Evolutionary conservation across 2,888 invertebrate genomes (phyloP).

Genomic region (Callinectes sapidus): DNA sequence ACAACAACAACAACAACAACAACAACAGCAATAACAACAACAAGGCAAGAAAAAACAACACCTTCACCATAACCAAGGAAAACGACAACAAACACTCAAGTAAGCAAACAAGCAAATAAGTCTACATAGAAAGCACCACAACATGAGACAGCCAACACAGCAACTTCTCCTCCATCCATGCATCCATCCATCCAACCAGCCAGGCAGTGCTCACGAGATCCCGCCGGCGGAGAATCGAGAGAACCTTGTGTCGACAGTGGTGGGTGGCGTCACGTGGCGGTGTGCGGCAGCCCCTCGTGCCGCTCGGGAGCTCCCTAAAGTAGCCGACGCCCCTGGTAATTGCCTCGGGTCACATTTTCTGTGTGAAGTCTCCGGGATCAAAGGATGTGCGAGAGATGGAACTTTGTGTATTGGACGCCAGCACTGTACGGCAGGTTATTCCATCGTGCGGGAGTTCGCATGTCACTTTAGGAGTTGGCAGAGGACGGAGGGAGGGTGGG

Average conservation of each 20-base stretch:
- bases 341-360: slow-evolving; percentile 50
- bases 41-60: background rate
- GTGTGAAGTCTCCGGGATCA: slow-evolving; percentile 55
- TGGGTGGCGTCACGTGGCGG: slow-evolving; percentile 20
- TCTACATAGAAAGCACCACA: background rate
- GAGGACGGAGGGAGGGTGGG: background rate
- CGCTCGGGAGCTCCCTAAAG: slow-evolving; percentile 34
- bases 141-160: background rate
- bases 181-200: background rate
- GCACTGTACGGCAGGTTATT: slow-evolving; percentile 28
- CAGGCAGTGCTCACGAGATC: background rate
- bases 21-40: too few species aligned
- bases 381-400: slow-evolving; percentile 55
- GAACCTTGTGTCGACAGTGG: background rate
- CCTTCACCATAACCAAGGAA: background rate
- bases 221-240: background rate
- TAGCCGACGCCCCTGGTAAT: slow-evolving; percentile 57
- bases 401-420: slow-evolving; percentile 50
- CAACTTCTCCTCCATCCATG: background rate
- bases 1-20: background rate
- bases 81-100: background rate
- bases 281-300: slow-evolving; percentile 27
- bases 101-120: background rate
- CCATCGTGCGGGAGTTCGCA: slow-evolving; percentile 30
- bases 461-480: slow-evolving; percentile 26